phyloP scores from a whole-genome alignment of 1,140 invertebrate genomes.

The Varroa destructor region DNA sequence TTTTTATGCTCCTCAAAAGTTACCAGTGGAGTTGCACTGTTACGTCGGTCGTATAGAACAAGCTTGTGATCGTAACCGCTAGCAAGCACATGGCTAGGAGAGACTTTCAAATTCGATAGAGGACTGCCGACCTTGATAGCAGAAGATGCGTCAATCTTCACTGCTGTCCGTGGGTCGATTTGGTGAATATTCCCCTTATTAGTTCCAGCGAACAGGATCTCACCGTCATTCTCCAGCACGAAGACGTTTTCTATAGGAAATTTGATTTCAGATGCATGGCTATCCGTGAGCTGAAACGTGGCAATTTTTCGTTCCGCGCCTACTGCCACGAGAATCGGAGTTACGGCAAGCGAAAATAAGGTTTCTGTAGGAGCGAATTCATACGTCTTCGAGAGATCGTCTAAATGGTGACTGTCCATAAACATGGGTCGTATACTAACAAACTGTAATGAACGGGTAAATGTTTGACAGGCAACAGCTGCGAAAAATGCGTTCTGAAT shows the following conservation, averaged over 20 bases:
- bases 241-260: conserved; percentile 14
- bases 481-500: background rate
- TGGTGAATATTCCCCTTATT: conserved; percentile 18
- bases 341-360: background rate
- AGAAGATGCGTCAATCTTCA: background rate
- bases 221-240: conserved; percentile 15
- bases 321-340: background rate
- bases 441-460: background rate
- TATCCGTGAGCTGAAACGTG: background rate
- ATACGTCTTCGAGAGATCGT: background rate
- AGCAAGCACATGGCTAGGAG: background rate
- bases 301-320: conserved; percentile 11
- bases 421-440: background rate
- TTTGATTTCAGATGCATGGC: background rate
- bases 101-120: conserved; percentile 11
- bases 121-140: background rate
- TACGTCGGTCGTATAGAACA: conserved; percentile 1
- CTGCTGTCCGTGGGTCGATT: background rate
- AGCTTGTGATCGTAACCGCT: conserved; percentile 26
- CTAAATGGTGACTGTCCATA: background rate
- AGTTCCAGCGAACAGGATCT: background rate
- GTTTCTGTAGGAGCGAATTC: conserved; percentile 6
- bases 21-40: background rate
- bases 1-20: background rate
- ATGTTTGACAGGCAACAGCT: conserved; percentile 16